Evolutionary conservation across 2,113 vertebrate species (phyloP).

Genomic region (Haemorhous mexicanus): DNA sequence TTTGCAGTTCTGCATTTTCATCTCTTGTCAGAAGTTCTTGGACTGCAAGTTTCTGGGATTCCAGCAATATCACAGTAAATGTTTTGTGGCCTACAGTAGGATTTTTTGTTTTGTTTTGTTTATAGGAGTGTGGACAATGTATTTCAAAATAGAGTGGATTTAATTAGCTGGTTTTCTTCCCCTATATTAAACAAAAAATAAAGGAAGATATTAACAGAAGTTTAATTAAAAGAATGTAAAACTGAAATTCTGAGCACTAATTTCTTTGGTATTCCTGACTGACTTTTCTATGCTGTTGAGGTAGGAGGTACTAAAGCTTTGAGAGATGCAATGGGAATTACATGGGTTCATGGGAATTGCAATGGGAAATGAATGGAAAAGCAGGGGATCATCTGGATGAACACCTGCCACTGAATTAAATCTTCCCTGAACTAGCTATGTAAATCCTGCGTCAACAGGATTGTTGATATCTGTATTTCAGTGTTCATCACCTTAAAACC

Average conservation of each 20-base stretch:
- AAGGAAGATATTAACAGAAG: background rate
- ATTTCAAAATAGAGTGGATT: background rate
- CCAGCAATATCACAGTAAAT: background rate
- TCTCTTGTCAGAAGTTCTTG: background rate
- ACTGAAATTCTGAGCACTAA: background rate
- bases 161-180: background rate
- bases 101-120: background rate
- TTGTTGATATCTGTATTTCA: background rate
- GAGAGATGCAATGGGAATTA: background rate
- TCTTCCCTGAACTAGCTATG: background rate
- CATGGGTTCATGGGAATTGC: too few species aligned
- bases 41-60: background rate
- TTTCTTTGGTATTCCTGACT: background rate
- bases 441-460: background rate
- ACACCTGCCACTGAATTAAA: background rate
- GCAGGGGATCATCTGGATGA: background rate
- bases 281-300: background rate
- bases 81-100: background rate
- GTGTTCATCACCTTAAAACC: background rate
- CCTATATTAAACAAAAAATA: background rate
- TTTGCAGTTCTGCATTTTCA: background rate
- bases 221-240: background rate
- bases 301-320: background rate
- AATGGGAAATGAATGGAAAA: background rate
- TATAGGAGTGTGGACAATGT: background rate